A percentile compares a stretch with the other conserved stretches of the same genome.
These are phyloP conservation scores for Cerceris rybyensis DNA, from an alignment of 2,888 invertebrate genomes.

Conservation along the genomic window DNA sequence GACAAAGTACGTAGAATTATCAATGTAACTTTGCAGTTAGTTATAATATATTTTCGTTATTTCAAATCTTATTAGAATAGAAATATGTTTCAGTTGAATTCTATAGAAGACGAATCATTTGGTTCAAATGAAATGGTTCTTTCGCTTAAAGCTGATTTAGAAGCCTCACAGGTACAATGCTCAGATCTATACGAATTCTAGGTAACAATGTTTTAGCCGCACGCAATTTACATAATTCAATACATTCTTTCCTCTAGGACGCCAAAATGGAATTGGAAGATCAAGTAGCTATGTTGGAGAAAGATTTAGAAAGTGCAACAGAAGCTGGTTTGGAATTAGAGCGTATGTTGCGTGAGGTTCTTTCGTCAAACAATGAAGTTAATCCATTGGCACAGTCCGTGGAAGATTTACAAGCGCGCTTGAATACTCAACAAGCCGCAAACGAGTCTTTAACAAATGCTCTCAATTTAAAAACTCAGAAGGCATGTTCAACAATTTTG, in stretches of 20 bases:
- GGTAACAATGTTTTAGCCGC: no score
- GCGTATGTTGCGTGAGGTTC: constrained; percentile 86
- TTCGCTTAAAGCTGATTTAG: constrained; percentile 86
- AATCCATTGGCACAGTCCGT: constrained; percentile 86
- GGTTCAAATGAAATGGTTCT: constrained; percentile 89
- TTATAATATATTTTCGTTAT: background rate
- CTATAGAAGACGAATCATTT: constrained; percentile 87
- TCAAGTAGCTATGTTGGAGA: constrained; percentile 87
- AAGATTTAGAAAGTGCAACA: constrained; percentile 91
- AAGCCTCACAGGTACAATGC: constrained; percentile 81
- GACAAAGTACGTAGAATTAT: constrained; percentile 73
- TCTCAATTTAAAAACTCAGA: constrained; percentile 80
- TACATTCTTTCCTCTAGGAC: constrained; percentile 67
- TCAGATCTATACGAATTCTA: no score
- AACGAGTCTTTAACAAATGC: constrained; percentile 81
- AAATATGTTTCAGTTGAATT: constrained; percentile 49
- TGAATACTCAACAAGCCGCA: constrained; percentile 86
- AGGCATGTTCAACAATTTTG: constrained; percentile 72
- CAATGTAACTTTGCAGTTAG: background rate
- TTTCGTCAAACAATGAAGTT: constrained; percentile 86
- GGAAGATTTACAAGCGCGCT: constrained; percentile 86
- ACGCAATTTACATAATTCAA: background rate
- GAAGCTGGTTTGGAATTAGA: constrained; percentile 91
- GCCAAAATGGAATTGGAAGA: constrained; percentile 85
- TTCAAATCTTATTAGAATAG: constrained; percentile 1